phyloP scores from a whole-genome alignment of 2,888 invertebrate genomes.

The Nomada fucata region DNA sequence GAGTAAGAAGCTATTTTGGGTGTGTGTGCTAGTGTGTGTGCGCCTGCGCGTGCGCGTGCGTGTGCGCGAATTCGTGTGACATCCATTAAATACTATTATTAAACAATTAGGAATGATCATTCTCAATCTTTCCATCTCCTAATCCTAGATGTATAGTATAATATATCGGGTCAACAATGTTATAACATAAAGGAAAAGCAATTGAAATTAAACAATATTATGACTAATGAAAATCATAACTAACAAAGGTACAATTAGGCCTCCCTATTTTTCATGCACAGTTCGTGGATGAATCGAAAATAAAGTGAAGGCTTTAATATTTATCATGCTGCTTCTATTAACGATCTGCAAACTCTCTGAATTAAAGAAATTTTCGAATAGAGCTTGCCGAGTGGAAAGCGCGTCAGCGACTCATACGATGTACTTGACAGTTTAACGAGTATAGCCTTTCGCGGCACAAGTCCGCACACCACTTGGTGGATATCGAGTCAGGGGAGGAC shows the following conservation, averaged over 20 bases:
- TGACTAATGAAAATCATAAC: too few relatives aligned
- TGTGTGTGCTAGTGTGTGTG: too few relatives aligned
- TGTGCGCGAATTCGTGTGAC: too few relatives aligned
- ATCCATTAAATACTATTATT: too few relatives aligned
- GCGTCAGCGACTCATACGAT: not conserved
- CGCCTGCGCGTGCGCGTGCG: too few relatives aligned
- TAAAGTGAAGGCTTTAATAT: not conserved
- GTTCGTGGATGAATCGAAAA: not conserved
- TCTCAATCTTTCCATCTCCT: too few relatives aligned
- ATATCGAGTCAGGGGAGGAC: slow-evolving; percentile 67
- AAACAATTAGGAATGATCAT: too few relatives aligned
- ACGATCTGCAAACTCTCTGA: not conserved
- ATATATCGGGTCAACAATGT: too few relatives aligned
- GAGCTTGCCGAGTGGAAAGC: not conserved
- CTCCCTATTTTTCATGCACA: not conserved
- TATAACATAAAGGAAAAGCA: not conserved
- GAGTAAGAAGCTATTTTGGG: too few relatives aligned
- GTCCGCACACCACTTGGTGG: slow-evolving; percentile 43
- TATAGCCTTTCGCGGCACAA: slow-evolving; percentile 17
- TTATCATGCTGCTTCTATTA: too few relatives aligned
- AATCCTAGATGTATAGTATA: too few relatives aligned
- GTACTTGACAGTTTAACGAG: not conserved
- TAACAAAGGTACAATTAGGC: not conserved
- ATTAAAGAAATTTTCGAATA: not conserved
- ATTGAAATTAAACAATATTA: not conserved